Conservation (phyloP, 2,113 vertebrate species). For the Salvelinus fontinalis region DNA sequence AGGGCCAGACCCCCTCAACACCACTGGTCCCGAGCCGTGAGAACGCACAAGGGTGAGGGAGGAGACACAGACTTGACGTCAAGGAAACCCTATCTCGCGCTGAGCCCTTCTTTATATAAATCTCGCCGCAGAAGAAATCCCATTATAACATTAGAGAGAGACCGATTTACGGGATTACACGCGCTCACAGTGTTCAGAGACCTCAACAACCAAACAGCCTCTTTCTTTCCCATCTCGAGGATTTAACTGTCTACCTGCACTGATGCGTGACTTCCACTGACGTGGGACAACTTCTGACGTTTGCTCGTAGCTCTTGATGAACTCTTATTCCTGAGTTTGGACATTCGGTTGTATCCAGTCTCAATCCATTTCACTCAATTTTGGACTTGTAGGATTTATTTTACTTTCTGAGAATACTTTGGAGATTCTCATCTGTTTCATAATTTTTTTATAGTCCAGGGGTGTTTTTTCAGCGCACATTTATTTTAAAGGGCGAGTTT, state of each 20-base stretch:
- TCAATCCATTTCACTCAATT: not conserved
- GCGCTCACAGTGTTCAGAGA: not conserved
- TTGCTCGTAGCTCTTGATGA: not conserved
- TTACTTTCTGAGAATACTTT: not conserved
- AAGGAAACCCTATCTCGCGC: slow-evolving; percentile 78
- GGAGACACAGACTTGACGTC: slow-evolving; percentile 75
- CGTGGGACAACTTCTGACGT: not conserved
- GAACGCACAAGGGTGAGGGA: slow-evolving; percentile 52
- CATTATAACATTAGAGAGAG: slow-evolving; percentile 65
- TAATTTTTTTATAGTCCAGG: not conserved
- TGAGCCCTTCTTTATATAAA: slow-evolving; percentile 74
- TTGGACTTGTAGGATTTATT: not conserved
- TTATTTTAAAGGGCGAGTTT: slow-evolving; percentile 17
- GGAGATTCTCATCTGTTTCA: not conserved
- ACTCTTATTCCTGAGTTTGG: not conserved
- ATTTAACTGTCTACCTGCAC: not conserved
- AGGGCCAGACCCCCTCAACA: not conserved
- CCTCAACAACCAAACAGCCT: not conserved
- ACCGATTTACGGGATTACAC: slow-evolving; percentile 65
- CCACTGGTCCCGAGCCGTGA: slow-evolving; percentile 40
- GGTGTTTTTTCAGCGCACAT: not conserved
- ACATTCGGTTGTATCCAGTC: not conserved
- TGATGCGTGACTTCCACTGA: not conserved
- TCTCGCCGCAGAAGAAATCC: slow-evolving; percentile 63
- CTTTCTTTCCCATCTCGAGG: not conserved